Conservation (phyloP, 2,113 vertebrate species). For the Boleophthalmus pectinirostris region DNA sequence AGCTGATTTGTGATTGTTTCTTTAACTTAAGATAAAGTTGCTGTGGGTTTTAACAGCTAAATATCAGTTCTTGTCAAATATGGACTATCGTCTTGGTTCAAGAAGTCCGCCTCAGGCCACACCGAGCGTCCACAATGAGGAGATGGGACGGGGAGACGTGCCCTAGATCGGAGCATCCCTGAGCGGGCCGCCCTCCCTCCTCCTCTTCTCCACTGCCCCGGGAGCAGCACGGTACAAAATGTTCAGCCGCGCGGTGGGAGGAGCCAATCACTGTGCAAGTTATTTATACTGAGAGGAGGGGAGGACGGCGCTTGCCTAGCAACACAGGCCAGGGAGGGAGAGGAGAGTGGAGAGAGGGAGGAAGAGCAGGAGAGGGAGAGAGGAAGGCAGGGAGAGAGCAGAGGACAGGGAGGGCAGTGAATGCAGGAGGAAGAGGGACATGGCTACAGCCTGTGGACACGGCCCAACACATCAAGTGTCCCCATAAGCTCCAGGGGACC, state of each 20-base stretch:
- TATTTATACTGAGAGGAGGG: constrained; percentile 87
- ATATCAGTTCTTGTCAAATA: too few relatives aligned
- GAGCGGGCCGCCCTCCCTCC: constrained; percentile 27
- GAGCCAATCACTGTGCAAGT: constrained; percentile 77
- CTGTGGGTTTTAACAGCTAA: too few relatives aligned
- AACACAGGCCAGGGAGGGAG: constrained; percentile 71
- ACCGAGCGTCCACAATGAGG: background rate
- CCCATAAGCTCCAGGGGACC: constrained; percentile 20
- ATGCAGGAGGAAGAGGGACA: background rate
- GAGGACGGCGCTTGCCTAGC: constrained; percentile 89
- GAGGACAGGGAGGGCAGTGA: too few relatives aligned
- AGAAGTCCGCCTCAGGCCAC: too few relatives aligned
- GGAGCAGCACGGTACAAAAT: constrained; percentile 74
- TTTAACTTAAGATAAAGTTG: too few relatives aligned
- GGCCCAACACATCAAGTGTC: constrained; percentile 32
- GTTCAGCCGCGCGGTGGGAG: constrained; percentile 66
- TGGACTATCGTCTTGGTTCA: too few relatives aligned
- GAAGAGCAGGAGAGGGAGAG: constrained; percentile 2
- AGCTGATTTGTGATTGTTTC: too few relatives aligned
- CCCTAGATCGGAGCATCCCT: constrained; percentile 56
- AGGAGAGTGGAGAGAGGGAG: background rate
- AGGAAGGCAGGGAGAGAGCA: too few relatives aligned
- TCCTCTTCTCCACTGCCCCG: constrained; percentile 16
- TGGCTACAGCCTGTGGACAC: constrained; percentile 54
- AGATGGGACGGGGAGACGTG: constrained; percentile 19